phyloP scores from a whole-genome alignment of 2,797 vertebrate genomes.

The Brachyalestes nurse region DNA sequence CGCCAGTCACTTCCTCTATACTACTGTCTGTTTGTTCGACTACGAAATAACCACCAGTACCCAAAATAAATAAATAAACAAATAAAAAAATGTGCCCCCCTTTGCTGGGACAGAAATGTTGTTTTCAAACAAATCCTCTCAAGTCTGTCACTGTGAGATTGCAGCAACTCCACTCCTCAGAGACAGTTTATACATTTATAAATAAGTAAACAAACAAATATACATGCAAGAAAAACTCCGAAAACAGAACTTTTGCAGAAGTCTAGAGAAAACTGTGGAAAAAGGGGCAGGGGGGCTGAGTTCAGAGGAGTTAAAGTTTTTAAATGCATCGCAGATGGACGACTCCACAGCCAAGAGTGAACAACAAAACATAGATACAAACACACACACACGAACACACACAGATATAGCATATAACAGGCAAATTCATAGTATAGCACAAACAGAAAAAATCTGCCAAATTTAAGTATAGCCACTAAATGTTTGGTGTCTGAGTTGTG shows the following conservation, averaged over 20 bases:
- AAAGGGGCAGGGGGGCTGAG: constrained; percentile 15
- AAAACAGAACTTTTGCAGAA: constrained; percentile 15
- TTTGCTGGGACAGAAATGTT: constrained; percentile 62
- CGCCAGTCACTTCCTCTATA: not conserved
- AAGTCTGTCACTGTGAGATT: constrained; percentile 59
- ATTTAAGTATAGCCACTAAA: too few relatives aligned
- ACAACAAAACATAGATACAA: constrained; percentile 24
- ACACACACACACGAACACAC: constrained; percentile 18
- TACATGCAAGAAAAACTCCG: constrained; percentile 53
- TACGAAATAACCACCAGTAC: constrained; percentile 73
- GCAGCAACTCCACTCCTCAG: constrained; percentile 56
- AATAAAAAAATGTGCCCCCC: constrained; percentile 33
- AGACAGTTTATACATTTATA: constrained; percentile 56
- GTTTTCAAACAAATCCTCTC: constrained; percentile 62
- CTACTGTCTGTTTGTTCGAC: constrained; percentile 57
- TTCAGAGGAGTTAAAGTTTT: not conserved
- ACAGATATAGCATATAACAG: constrained; percentile 12
- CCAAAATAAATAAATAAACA: constrained; percentile 28
- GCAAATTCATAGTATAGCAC: constrained; percentile 31
- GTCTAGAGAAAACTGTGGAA: constrained; percentile 43
- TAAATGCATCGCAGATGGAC: constrained; percentile 28
- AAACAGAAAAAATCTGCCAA: too few relatives aligned
- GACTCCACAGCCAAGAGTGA: constrained; percentile 46
- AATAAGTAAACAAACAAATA: constrained; percentile 46
- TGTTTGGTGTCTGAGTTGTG: too few relatives aligned